Base-by-base conservation (phyloP, 1,140 invertebrate genomes). In the Cyphomyrmex costatus region DNA sequence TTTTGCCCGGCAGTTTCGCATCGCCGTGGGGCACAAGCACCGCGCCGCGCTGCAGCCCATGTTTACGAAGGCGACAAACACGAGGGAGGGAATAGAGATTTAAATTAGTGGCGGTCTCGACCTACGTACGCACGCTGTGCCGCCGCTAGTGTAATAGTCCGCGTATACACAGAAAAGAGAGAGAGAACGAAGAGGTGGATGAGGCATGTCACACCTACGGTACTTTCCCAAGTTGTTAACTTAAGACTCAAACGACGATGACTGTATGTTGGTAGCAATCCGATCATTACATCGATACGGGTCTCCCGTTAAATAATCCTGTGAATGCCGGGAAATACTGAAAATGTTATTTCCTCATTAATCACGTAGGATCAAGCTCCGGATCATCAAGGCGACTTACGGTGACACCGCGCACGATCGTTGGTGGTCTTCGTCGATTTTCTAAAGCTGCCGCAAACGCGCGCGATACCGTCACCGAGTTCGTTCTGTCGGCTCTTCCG, bases 31-130 rank as follows among this genome's bases (percentile, higher is more conserved):
- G 61, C 36, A 68, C 21, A 27, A 21, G 74, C 58, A 49, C 58
- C 74, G 56, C 14, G 33, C 60, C 74, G 66, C 30, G 51, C 24
- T 46, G 70, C 19, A 60, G 61, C 36, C 77, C 85, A 16, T 70
- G 63, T 86, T 88, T 86, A 88, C 58, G 68, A 86, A 66, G 49
- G 79, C 21, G 3, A 27, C 53, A 74, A 74, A 63, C 66, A 79
- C 70, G 60, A 65, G 61, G 68, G 66, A 82, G 16, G 60, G 61
- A 51, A 86, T 86, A 60, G 60, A 79, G 68, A 86, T 83, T 86
- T 65, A 73, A 86, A 86, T 86, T 86, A 83, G 79, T 49, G 56
- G 56, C 70, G 65, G 68, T 79, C 66, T 83, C 80, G 78, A 86
- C 56, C 85, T 86, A 82, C 53, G 79, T 83, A 86, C 85, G 77